Percentiles rank a stretch among this genome's conserved stretches.
Evolutionary conservation across 2,888 invertebrate species (phyloP).

Genomic region (Tromatobia lineatoria): DNA sequence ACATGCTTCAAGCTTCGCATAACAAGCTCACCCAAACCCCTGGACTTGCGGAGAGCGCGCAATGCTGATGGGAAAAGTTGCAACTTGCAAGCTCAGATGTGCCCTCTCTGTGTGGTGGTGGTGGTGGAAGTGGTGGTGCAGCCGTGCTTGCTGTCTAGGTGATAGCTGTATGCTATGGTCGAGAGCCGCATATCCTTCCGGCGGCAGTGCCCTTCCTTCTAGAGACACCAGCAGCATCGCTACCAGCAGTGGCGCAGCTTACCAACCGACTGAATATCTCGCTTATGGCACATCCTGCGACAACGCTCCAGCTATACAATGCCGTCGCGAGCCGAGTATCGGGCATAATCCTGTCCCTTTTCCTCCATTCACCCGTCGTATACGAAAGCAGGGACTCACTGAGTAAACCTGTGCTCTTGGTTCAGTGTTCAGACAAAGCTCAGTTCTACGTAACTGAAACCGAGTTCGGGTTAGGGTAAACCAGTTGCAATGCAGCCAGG

Average conservation of each 20-base stretch:
- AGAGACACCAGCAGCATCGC: slow-evolving; percentile 64
- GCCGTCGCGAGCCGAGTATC: slow-evolving; percentile 51
- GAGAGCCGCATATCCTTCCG: slow-evolving; percentile 66
- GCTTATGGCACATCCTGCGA: slow-evolving; percentile 72
- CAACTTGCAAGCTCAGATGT: slow-evolving; percentile 81
- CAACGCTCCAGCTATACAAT: slow-evolving; percentile 60
- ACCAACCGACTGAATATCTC: slow-evolving; percentile 75
- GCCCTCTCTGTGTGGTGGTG: slow-evolving; percentile 67
- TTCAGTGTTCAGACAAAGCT: slow-evolving; percentile 58
- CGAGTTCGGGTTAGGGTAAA: background rate
- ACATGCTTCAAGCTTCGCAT: slow-evolving; percentile 84
- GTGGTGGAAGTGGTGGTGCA: slow-evolving; percentile 25
- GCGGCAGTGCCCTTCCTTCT: slow-evolving; percentile 53
- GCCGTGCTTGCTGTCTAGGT: slow-evolving; percentile 54
- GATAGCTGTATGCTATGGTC: slow-evolving; percentile 54
- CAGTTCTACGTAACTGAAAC: slow-evolving; percentile 32
- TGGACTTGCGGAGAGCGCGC: slow-evolving; percentile 72
- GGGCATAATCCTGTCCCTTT: slow-evolving; percentile 52
- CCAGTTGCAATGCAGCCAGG: slow-evolving; percentile 7
- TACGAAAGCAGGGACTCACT: slow-evolving; percentile 24
- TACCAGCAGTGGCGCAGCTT: slow-evolving; percentile 63
- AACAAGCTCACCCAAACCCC: slow-evolving; percentile 79
- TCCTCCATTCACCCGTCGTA: slow-evolving; percentile 5
- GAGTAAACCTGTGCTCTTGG: slow-evolving; percentile 45
- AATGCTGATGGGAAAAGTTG: slow-evolving; percentile 85